Evolutionary conservation across 1,140 invertebrate genomes (phyloP), one percentile per base, ranked within the genome.

Genomic region (Drosophila nigrodunni): DNA sequence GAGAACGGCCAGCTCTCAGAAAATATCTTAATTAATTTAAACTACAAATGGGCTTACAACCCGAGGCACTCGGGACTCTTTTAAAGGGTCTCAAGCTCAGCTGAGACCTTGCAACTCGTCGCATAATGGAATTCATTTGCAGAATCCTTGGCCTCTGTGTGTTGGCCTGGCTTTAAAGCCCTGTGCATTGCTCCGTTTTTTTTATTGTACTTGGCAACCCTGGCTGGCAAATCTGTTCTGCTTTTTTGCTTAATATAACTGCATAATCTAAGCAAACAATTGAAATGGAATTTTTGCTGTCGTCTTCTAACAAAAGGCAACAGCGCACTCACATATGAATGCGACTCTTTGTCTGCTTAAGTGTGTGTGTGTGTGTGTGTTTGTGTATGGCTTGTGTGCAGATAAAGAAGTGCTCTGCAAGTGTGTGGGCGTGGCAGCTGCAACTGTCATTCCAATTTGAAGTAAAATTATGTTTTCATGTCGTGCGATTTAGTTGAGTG

Each of bases 381-480:
- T 39, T 71, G 52, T 61, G 65, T 73, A 25, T 67, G 44, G 25
- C 25, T 30, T 55, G 54, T 71, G 52, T 61, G 61, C 37, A 25
- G 18, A 44, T 59, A 37, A 68, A 30, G 25, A 47, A 59, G 55
- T 18, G 35, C 50, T 30, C 44, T 47, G 65, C 47, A 77, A 87
- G 77, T 70, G 78, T 78, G 77, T 79, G 76, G 85, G 85, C 85
- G 85, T 88, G 78, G 80, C 67, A 65, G 68, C 80, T 89, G 85
- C 74, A 72, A 76, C 80, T 89, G 85, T 89, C 86, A 85, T 77
- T 85, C 80, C 80, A 78, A 81, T 83, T 89, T 89, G 75, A 89
- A 89, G 80, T 77, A 81, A 89, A 89, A 89, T 89, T 89, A 89
- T 89, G 85, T 89, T 90, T 88, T 85, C 85, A 89, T 89, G 85